A percentile compares a stretch with the other conserved stretches of the same genome.
phyloP scores from a whole-genome alignment of 2,113 vertebrate species.

The Macrotis lagotis region DNA sequence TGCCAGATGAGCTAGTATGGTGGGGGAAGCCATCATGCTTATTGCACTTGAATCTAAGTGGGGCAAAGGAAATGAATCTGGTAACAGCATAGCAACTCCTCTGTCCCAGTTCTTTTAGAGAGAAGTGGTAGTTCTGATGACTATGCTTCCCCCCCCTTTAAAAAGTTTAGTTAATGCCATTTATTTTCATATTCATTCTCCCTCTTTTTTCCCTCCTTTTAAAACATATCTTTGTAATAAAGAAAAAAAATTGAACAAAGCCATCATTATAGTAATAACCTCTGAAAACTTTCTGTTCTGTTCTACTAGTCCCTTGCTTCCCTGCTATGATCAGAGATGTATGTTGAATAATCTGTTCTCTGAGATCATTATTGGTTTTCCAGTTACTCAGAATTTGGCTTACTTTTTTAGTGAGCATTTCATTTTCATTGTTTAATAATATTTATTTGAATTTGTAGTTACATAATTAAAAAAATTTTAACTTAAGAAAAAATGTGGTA shows the following conservation, averaged over 20 bases:
- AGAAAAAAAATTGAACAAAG: background rate
- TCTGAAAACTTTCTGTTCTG: background rate
- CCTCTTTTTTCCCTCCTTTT: background rate
- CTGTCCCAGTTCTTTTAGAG: background rate
- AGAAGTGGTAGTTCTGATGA: background rate
- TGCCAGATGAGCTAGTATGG: background rate
- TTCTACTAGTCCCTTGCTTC: background rate
- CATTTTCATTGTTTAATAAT: background rate
- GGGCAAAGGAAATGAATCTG: background rate
- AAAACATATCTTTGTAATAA: background rate
- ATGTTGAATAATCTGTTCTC: background rate
- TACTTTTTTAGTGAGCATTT: background rate
- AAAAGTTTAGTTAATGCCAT: background rate
- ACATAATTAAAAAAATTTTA: background rate
- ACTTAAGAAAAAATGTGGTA: background rate
- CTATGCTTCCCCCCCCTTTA: background rate
- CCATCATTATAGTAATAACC: background rate
- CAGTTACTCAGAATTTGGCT: background rate
- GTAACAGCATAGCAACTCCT: background rate
- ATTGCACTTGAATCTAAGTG: background rate
- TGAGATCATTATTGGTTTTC: background rate
- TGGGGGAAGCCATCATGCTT: background rate
- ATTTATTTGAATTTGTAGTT: background rate
- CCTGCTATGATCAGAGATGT: too few relatives aligned
- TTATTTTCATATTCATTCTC: background rate